phyloP scores from a whole-genome alignment of 2,888 invertebrate genomes.

The Suillia variegata region DNA sequence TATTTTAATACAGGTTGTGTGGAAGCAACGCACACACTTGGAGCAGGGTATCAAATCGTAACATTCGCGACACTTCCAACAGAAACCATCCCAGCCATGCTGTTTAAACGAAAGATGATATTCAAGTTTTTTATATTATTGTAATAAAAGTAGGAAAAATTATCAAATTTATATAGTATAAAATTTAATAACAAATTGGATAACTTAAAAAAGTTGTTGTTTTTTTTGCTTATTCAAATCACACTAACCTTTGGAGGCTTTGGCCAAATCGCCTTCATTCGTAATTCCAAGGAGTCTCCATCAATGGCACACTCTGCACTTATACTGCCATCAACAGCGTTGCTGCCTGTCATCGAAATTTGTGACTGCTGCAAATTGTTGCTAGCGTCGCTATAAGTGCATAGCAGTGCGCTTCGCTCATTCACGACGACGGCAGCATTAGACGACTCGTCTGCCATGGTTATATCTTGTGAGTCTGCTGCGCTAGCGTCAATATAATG shows the following conservation, averaged over 20 bases:
- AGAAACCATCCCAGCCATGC: slow-evolving; percentile 75
- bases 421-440: neutral
- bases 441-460: neutral
- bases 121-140: too few relatives aligned
- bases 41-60: slow-evolving; percentile 71
- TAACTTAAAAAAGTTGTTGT: too few relatives aligned
- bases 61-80: slow-evolving; percentile 89
- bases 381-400: neutral
- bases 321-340: slow-evolving; percentile 11
- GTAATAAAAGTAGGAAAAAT: slow-evolving; percentile 30
- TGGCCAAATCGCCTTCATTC: slow-evolving; percentile 40
- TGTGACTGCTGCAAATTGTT: neutral
- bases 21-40: slow-evolving; percentile 84
- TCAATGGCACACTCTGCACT: slow-evolving; percentile 11
- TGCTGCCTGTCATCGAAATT: neutral
- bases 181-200: too few relatives aligned
- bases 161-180: too few relatives aligned
- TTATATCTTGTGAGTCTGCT: neutral
- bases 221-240: too few relatives aligned
- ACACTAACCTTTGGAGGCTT: slow-evolving; percentile 48
- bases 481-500: too few relatives aligned
- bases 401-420: neutral
- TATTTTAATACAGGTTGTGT: slow-evolving; percentile 74
- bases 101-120: slow-evolving; percentile 37
- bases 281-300: slow-evolving; percentile 28